Conservation (phyloP, 1,140 invertebrate species). For the Apocrypta bakeri region DNA sequence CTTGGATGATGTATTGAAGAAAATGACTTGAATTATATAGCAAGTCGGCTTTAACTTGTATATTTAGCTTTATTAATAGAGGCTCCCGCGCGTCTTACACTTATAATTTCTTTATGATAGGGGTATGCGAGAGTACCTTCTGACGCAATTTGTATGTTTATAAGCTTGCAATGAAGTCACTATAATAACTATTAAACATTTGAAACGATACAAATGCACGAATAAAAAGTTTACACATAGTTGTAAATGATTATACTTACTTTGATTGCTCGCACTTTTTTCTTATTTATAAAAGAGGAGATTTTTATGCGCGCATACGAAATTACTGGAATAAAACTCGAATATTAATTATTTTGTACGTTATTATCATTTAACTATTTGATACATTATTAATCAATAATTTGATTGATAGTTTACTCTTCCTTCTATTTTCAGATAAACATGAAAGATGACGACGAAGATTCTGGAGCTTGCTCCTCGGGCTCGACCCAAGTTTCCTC, state of each 20-base stretch:
- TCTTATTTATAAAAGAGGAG: too few species aligned
- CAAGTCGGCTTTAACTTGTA: not conserved
- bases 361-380: not conserved
- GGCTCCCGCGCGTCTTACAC: not conserved
- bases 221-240: too few species aligned
- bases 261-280: too few species aligned
- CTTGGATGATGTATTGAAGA: too few species aligned
- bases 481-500: constrained; percentile 44
- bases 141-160: not conserved
- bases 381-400: not conserved
- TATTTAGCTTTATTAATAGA: not conserved
- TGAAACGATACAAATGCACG: not conserved
- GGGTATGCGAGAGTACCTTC: too few species aligned
- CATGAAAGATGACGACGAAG: constrained; percentile 71
- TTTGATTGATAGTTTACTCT: not conserved
- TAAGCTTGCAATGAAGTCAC: not conserved
- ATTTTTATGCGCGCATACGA: too few species aligned
- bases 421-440: constrained; percentile 32
- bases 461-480: constrained; percentile 60
- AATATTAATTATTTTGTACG: too few species aligned
- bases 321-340: too few species aligned
- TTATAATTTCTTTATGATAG: not conserved
- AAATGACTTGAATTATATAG: too few species aligned
- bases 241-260: too few species aligned
- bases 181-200: not conserved